Evolutionary conservation across 35 echinoderm and acorn worm species (phyloP), one percentile per base, ranked within the genome.

Genomic region (Ophioderma brevispina): DNA sequence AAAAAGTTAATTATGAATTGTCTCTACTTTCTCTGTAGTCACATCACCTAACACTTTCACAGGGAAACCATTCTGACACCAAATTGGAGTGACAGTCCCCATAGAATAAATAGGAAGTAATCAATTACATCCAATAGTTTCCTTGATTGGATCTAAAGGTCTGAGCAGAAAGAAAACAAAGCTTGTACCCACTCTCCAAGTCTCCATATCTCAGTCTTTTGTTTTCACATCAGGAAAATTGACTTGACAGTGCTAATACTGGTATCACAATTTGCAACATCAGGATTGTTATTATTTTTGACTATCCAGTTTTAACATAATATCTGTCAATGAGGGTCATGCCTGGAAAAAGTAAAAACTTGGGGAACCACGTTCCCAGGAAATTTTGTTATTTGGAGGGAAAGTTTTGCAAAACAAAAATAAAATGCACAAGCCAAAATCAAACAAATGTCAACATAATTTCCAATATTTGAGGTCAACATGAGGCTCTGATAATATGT

Each of bases 121-220:
- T 70, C 59, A 70, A 70, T 70, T 70, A 8, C 23, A 70, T 25
- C 59, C 59, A 70, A 70, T 70, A 70, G 59, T 70, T 70, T 70
- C 59, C 59, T 70, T 70, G 59, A 70, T 70, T 70, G 59, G 3
- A 25, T 25, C n/a, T 25, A 70, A 70, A 18, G 1, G n/a, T 18
- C 59, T 70, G 1, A 70, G 10, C 5, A 70, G 17, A 13, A 3
- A 13, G 3, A 70, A 70, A 25, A 25, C 23, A 13, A 18, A 70
- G n/a, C 23, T 70, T 70, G 15, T 70, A 25, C 15, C 28, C 59
- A 18, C 17, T 6, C 28, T 25, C 1, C 10, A 70, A 70, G n/a
- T 15, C n/a, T 70, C 28, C 1, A 30, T 6, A 70, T 8, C 5
- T 15, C 4, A 6, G 10, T 25, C 10, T 4, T 4, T 25, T 25